These are phyloP conservation scores for Aphelenchoides besseyi DNA, from an alignment of 1,140 invertebrate genomes.

Conservation along the genomic window DNA sequence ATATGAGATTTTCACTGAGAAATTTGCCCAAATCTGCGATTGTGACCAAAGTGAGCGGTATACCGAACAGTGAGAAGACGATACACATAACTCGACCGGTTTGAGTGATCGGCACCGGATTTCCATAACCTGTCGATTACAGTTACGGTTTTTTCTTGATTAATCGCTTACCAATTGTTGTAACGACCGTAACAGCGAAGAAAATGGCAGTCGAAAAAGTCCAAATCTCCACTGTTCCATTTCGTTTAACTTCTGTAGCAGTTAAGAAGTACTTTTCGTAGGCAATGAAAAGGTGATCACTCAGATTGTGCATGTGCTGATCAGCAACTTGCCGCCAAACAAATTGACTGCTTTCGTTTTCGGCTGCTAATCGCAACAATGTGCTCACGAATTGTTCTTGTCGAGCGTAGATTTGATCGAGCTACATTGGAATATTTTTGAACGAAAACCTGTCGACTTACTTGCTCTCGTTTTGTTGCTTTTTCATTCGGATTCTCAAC, in stretches of 20 bases:
- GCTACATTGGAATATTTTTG: constrained; percentile 22
- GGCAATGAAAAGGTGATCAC: constrained; percentile 59
- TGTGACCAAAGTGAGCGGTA: constrained; percentile 60
- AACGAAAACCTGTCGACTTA: constrained; percentile 19
- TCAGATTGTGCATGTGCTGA: constrained; percentile 59
- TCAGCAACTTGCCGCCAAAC: constrained; percentile 46
- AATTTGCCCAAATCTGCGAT: constrained; percentile 62
- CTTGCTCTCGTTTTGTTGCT: constrained; percentile 51
- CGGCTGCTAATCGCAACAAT: constrained; percentile 44
- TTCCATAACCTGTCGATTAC: constrained; percentile 57
- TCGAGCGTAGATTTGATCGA: constrained; percentile 49
- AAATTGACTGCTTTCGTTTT: constrained; percentile 39
- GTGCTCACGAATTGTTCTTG: constrained; percentile 54
- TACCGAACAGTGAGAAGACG: constrained; percentile 60
- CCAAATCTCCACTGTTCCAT: constrained; percentile 59
- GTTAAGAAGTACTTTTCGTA: constrained; percentile 44
- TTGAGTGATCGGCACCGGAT: constrained; percentile 57
- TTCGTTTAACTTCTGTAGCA: constrained; percentile 48
- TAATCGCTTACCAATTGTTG: constrained; percentile 47
- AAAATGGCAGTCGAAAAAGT: constrained; percentile 62
- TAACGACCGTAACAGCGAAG: constrained; percentile 61
- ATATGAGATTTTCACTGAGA: constrained; percentile 58
- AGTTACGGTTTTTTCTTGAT: background rate
- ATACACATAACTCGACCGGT: constrained; percentile 56
- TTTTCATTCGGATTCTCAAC: constrained; percentile 58